Percentiles rank a stretch among this genome's conserved stretches.
Conservation (phyloP, 2,888 invertebrate genomes). For the Odontocerum albicorne region DNA sequence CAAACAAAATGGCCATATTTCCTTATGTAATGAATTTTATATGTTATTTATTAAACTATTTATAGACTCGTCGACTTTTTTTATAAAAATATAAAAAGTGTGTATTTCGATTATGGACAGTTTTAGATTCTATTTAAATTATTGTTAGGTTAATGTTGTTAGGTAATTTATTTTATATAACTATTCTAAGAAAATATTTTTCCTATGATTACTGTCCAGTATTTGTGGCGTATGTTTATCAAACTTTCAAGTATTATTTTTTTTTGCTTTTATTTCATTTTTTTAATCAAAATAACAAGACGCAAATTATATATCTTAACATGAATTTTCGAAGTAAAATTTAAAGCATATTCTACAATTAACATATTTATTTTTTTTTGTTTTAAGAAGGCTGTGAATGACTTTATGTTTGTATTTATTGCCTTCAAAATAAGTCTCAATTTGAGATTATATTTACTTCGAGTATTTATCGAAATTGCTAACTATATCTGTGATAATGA, state of each 20-base stretch:
- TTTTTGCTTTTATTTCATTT: not conserved
- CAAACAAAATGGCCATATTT: slow-evolving; percentile 17
- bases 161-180: slow-evolving; percentile 26
- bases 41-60: slow-evolving; percentile 18
- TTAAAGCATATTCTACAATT: no score
- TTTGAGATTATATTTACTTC: no score
- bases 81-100: slow-evolving; percentile 8
- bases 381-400: slow-evolving; percentile 9
- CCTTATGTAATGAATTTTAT: no score
- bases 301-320: not conserved
- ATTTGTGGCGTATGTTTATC: slow-evolving; percentile 15
- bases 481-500: slow-evolving; percentile 35
- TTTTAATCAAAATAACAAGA: not conserved
- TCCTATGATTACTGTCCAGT: slow-evolving; percentile 11
- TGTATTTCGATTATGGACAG: slow-evolving; percentile 5
- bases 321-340: no score
- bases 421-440: not conserved
- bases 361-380: not conserved
- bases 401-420: not conserved
- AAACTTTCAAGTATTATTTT: slow-evolving; percentile 4
- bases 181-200: slow-evolving; percentile 6
- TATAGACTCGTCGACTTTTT: slow-evolving; percentile 12
- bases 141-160: slow-evolving; percentile 26
- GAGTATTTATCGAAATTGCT: slow-evolving; percentile 17
- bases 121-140: slow-evolving; percentile 22